Percentiles rank a stretch among this genome's conserved stretches.
Conservation (phyloP, 1,140 invertebrate genomes). For the Zaprionus nigranus region DNA sequence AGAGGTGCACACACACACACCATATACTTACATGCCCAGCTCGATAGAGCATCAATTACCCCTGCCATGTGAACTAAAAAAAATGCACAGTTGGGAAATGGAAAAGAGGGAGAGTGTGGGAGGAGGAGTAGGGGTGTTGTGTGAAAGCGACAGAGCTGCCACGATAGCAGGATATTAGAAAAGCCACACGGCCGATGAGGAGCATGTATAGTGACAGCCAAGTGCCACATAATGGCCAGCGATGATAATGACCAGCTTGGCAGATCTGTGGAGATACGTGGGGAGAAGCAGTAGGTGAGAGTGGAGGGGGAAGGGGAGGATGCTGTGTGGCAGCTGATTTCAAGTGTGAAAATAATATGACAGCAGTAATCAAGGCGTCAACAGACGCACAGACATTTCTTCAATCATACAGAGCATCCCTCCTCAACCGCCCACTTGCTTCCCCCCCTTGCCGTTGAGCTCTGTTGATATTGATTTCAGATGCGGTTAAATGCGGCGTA, state of each 20-base stretch:
- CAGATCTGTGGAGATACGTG: constrained; percentile 56
- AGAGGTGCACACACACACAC: background rate
- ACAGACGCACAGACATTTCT: constrained; percentile 16
- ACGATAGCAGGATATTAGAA: constrained; percentile 61
- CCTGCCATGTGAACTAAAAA: constrained; percentile 27
- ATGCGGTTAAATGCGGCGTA: constrained; percentile 44
- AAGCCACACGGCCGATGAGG: constrained; percentile 40
- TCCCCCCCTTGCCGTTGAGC: background rate
- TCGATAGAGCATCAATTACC: constrained; percentile 48
- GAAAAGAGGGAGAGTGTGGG: background rate
- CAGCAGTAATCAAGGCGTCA: constrained; percentile 72
- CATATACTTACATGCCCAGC: background rate
- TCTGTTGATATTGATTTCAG: constrained; percentile 69
- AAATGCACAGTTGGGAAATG: background rate
- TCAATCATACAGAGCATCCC: background rate
- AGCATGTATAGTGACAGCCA: constrained; percentile 70
- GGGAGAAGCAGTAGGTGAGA: background rate
- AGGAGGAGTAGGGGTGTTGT: background rate
- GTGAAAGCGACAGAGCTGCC: background rate
- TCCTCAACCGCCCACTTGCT: background rate
- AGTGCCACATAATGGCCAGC: constrained; percentile 63
- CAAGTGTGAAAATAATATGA: constrained; percentile 82
- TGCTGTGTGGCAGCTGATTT: constrained; percentile 49
- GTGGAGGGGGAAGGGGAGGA: background rate
- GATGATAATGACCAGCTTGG: constrained; percentile 61